A percentile compares a stretch with the other conserved stretches of the same genome.
Evolutionary conservation across 2,113 vertebrate species (phyloP).

Genomic region (Catharus fuscescens): DNA sequence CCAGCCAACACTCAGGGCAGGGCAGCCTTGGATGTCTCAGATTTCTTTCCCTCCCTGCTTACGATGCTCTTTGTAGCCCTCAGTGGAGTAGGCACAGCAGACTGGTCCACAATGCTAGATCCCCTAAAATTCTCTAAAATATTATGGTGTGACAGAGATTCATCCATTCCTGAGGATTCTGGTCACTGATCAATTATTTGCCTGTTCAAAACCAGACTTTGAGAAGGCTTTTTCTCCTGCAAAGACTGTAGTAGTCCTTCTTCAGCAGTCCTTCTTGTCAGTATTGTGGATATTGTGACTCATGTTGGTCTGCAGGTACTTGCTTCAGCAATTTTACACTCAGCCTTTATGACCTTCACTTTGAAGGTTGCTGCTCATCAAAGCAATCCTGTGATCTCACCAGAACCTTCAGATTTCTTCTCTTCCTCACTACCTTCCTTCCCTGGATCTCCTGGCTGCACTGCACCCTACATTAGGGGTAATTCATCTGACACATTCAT

Average conservation of each 20-base stretch:
- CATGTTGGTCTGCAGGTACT: not conserved
- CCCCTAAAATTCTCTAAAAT: not conserved
- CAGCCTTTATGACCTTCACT: not conserved
- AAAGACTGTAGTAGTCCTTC: not conserved
- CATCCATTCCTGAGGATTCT: not conserved
- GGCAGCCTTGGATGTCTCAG: not conserved
- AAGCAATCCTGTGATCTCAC: not conserved
- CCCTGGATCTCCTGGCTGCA: not conserved
- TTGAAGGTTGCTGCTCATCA: not conserved
- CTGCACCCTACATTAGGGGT: not conserved
- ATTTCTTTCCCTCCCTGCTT: not conserved
- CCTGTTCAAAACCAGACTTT: not conserved
- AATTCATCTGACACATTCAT: not conserved
- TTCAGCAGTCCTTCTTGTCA: not conserved
- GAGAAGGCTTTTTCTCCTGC: not conserved
- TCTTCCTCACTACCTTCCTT: not conserved
- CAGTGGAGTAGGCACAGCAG: not conserved
- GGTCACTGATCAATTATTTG: not conserved
- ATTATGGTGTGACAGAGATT: not conserved
- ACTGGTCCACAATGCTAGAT: not conserved
- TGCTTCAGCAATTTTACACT: not conserved
- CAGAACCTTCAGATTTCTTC: not conserved
- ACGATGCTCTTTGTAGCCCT: not conserved
- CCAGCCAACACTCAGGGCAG: not conserved
- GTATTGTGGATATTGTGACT: not conserved